These are phyloP conservation scores for Cathartes aura DNA, from an alignment of 2,113 vertebrate genomes.

Conservation along the genomic window DNA sequence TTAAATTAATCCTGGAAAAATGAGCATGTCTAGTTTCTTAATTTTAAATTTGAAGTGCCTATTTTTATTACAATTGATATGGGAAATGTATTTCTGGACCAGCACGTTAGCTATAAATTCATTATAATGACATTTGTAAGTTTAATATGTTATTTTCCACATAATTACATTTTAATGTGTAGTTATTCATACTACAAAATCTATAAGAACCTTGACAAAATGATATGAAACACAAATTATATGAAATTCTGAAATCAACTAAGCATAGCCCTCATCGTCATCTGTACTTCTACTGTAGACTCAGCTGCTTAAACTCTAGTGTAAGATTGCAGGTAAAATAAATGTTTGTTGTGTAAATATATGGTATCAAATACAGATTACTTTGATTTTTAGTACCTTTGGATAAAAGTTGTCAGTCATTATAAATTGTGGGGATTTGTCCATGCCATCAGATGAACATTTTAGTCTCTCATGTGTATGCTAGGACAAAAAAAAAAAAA, in stretches of 20 bases:
- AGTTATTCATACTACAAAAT: slow-evolving; percentile 25
- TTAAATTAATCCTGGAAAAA: slow-evolving; percentile 43
- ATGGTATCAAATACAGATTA: background rate
- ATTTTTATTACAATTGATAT: slow-evolving; percentile 33
- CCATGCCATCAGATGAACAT: background rate
- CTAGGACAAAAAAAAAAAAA: background rate
- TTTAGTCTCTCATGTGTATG: background rate
- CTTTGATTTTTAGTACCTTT: background rate
- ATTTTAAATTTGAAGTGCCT: slow-evolving; percentile 38
- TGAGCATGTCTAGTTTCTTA: background rate
- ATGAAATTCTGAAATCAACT: slow-evolving; percentile 15
- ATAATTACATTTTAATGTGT: slow-evolving; percentile 44
- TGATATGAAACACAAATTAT: background rate
- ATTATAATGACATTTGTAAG: slow-evolving; percentile 5
- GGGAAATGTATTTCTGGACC: slow-evolving; percentile 10
- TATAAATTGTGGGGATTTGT: background rate
- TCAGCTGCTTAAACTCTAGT: background rate
- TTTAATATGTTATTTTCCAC: slow-evolving; percentile 37
- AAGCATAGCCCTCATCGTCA: background rate
- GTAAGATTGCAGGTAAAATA: background rate
- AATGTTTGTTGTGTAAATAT: background rate
- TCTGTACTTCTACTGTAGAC: background rate
- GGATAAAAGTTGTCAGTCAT: background rate
- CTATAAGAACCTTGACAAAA: slow-evolving; percentile 15
- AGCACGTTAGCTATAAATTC: slow-evolving; percentile 8